phyloP scores from a whole-genome alignment of 2,888 invertebrate genomes.

The Stomorhina lunata region DNA sequence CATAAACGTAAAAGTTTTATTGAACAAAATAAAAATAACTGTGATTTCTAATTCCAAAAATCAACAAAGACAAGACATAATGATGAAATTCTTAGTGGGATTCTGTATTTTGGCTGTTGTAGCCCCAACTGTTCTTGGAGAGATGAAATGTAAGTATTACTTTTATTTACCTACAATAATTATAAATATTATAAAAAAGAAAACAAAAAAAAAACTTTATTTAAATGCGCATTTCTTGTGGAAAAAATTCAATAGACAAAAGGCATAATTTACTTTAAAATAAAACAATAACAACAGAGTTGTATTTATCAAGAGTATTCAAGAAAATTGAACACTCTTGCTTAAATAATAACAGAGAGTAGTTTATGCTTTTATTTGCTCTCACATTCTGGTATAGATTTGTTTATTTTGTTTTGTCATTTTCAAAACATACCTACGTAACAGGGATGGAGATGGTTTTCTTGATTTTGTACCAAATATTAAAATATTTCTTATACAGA shows the following conservation, averaged over 20 bases:
- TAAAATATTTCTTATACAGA: too few relatives aligned
- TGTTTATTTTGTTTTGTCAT: constrained; percentile 21
- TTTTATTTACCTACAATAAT: not conserved
- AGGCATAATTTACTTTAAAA: constrained; percentile 19
- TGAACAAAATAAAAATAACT: constrained; percentile 66
- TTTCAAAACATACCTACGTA: constrained; percentile 3
- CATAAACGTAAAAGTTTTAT: constrained; percentile 56
- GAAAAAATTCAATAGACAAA: not conserved
- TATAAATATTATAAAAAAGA: not conserved
- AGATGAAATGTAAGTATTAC: constrained; percentile 85
- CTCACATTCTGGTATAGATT: not conserved
- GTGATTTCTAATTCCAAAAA: constrained; percentile 70
- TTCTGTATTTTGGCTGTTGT: constrained; percentile 78
- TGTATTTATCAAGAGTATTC: constrained; percentile 6
- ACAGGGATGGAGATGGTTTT: too few relatives aligned
- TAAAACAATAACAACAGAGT: constrained; percentile 30
- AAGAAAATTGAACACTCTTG: too few relatives aligned
- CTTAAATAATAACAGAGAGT: too few relatives aligned
- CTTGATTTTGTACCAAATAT: too few relatives aligned
- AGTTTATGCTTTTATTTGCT: not conserved
- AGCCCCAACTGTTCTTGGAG: constrained; percentile 80
- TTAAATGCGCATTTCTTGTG: constrained; percentile 37
- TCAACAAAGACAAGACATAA: constrained; percentile 65
- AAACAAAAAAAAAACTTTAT: too few relatives aligned
- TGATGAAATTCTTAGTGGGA: constrained; percentile 83